phyloP scores from a whole-genome alignment of 2,113 vertebrate species.

The Passer domesticus region DNA sequence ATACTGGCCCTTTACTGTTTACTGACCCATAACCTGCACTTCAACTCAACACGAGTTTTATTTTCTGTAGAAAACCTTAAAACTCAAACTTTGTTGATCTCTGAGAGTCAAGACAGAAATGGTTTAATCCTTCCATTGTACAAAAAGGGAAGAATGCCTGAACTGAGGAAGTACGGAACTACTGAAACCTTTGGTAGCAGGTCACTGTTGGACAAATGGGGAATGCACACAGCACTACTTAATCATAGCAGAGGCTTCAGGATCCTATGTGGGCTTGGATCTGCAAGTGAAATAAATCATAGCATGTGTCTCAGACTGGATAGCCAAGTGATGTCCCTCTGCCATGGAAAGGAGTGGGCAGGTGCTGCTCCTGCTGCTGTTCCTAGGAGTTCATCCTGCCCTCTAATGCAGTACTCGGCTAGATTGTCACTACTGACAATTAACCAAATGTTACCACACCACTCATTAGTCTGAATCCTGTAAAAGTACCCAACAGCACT shows the following conservation, averaged over 20 bases:
- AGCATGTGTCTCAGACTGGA: not conserved
- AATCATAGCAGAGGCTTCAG: not conserved
- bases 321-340: not conserved
- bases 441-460: not conserved
- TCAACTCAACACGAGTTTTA: not conserved
- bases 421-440: not conserved
- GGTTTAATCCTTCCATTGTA: not conserved
- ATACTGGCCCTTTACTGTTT: not conserved
- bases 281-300: not conserved
- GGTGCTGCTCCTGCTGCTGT: not conserved
- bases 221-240: not conserved
- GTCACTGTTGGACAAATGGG: not conserved
- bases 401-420: not conserved
- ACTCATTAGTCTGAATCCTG: not conserved
- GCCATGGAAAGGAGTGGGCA: not conserved
- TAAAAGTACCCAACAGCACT: not conserved
- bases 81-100: not conserved
- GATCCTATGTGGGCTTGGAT: not conserved
- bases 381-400: not conserved
- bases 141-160: not conserved
- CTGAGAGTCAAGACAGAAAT: not conserved
- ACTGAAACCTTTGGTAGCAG: not conserved
- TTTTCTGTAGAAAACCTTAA: not conserved
- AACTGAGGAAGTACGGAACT: not conserved
- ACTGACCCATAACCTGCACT: not conserved